Percentiles rank a stretch among this genome's conserved stretches.
These are phyloP conservation scores for Hymenochirus boettgeri DNA, from an alignment of 2,113 vertebrate species.

Conservation along the genomic window DNA sequence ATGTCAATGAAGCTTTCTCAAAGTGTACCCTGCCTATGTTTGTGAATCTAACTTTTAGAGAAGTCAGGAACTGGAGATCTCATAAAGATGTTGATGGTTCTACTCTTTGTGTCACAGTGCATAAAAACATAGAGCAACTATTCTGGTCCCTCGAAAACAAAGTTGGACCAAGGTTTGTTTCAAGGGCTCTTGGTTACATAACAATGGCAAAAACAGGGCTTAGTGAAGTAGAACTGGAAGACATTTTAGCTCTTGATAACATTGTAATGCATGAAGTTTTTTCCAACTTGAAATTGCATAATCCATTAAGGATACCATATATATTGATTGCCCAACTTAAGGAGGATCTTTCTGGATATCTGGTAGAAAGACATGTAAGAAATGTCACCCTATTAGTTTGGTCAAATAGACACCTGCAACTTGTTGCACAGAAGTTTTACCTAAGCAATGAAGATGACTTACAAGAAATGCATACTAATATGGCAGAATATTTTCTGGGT, in stretches of 20 bases:
- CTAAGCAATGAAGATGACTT: conserved; percentile 83
- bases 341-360: conserved; percentile 89
- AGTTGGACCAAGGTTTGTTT: conserved; percentile 80
- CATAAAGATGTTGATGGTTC: conserved; percentile 95
- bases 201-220: conserved; percentile 92
- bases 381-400: conserved; percentile 90
- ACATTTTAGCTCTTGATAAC: conserved; percentile 93
- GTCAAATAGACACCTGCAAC: conserved; percentile 94
- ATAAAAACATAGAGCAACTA: conserved; percentile 93
- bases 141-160: conserved; percentile 91
- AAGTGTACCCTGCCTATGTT: conserved; percentile 97
- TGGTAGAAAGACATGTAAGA: conserved; percentile 89
- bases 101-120: conserved; percentile 89
- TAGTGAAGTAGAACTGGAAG: conserved; percentile 93
- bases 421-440: conserved; percentile 94
- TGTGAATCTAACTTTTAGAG: conserved; percentile 92
- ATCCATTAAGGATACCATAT: conserved; percentile 85
- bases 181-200: conserved; percentile 90
- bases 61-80: conserved; percentile 90
- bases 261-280: conserved; percentile 83
- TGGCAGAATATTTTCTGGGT: conserved; percentile 95
- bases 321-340: conserved; percentile 86
- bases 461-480: conserved; percentile 89
- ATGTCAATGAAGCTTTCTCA: conserved; percentile 91
- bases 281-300: conserved; percentile 71